Base-by-base conservation (phyloP, 2,888 invertebrate genomes). In the Pristionchus mayeri region DNA sequence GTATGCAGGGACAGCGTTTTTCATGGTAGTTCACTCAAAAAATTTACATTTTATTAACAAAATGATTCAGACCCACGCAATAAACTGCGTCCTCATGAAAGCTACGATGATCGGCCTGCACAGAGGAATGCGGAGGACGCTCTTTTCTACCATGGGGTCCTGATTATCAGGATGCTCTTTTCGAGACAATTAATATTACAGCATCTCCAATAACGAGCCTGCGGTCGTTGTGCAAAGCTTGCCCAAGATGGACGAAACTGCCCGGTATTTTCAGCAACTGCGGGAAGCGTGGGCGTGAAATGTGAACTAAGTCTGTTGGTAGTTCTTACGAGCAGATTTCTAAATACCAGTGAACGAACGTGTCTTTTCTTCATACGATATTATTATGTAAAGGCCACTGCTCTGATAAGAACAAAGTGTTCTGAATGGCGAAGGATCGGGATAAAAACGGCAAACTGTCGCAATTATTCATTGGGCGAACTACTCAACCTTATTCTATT, bases 11-110 rank as follows among this genome's bases (percentile, higher is more conserved):
- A 63, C 63, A 4, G 63, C 63, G 1, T 63, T 71, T 44, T 71
- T 71, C 44, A 24, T 71, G 3, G 71, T 71, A 44, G 0, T n/a
- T 52, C 52, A n/a, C n/a, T n/a, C n/a, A 9, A 44, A 44, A 44
- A 9, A 44, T 44, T 44, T 6, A 44, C 44, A 44, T 11, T 30
- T 30, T 60, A 27, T 60, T 7, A 6, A 11, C 63, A 63, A 63
- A 7, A 18, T 18, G 60, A 48, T 78, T 27, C 6, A 78, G 76
- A 78, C 24, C 0, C 76, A 78, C 24, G 76, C 76, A 0, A 30
- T 78, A 11, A 78, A 48, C 16, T 78, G 76, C 24, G 76, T 78
- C 4, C 30, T 78, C 0, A 78, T 78, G 76, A 78, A 78, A 21
- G 34, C 50, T 2, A 50, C 76, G 2, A 37, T 78, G 50, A 78